Percentiles rank a stretch among this genome's conserved stretches.
Conservation (phyloP, 2,888 invertebrate genomes). For the Chrysodeixis includens region DNA sequence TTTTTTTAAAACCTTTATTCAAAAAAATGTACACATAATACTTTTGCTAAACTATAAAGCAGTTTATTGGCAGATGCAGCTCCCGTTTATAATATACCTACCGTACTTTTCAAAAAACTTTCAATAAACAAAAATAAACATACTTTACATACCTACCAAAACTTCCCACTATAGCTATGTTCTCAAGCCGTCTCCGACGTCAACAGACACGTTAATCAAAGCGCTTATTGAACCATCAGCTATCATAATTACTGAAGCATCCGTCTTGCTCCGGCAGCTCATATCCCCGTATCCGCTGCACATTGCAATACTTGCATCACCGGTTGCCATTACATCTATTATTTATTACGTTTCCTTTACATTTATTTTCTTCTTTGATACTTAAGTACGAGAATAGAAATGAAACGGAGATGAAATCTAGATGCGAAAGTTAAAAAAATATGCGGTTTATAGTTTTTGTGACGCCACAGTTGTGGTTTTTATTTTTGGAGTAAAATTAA, state of each 20-base stretch:
- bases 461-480: too few relatives aligned
- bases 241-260: slow-evolving; percentile 53
- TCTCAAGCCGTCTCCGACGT: background rate
- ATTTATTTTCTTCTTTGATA: slow-evolving; percentile 46
- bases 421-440: background rate
- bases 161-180: background rate
- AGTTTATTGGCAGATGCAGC: too few relatives aligned
- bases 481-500: too few relatives aligned
- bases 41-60: too few relatives aligned
- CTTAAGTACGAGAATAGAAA: slow-evolving; percentile 18
- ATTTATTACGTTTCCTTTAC: slow-evolving; percentile 51
- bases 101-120: too few relatives aligned
- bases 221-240: slow-evolving; percentile 51
- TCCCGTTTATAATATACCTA: too few relatives aligned
- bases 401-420: background rate
- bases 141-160: too few relatives aligned
- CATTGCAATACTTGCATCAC: slow-evolving; percentile 32
- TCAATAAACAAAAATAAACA: too few relatives aligned
- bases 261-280: slow-evolving; percentile 50
- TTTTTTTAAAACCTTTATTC: too few relatives aligned
- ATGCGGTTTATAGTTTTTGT: background rate
- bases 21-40: too few relatives aligned
- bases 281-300: slow-evolving; percentile 40
- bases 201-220: background rate
- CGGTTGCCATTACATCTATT: slow-evolving; percentile 40